Base-by-base conservation (phyloP, 2,113 vertebrate genomes). In the Tetrax tetrax region DNA sequence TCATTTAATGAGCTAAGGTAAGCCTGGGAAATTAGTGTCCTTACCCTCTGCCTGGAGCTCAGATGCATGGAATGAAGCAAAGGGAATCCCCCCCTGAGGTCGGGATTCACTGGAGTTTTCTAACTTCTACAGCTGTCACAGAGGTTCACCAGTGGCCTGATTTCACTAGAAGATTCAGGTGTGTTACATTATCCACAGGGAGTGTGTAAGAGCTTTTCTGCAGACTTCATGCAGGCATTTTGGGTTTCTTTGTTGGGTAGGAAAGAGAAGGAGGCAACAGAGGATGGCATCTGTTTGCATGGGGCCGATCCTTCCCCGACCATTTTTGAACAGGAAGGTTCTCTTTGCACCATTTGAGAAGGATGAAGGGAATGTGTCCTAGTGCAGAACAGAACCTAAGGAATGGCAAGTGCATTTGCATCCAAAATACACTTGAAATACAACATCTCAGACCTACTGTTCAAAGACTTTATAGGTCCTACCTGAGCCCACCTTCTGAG, bases 381-480 rank as follows among this genome's bases (percentile, higher is more conserved):
- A 24, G 33, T 0, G 6, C 27, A 74, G 63, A 86, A 64, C 23
- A 69, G 63, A 77, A 50, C 45, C 51, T n/a, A 57, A 77, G 37
- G 68, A 90, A 79, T 6, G 9, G n/a, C 12, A 88, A 79, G 56
- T 50, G 37, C 18, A 12, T 20, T 80, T 45, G 63, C 59, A 72
- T 69, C n/a, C 79, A 65, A 90, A 86, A 65, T 61, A 69, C 59
- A 12, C 37, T 69, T 76, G 41, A 94, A 93, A 85, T 69, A 72
- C 24, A 70, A n/a, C 35, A 69, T 57, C 45, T 41, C 43, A 83
- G 66, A 50, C 31, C 37, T 64, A 4, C 20, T 56, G 14, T 78
- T 91, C 56, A 68, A 71, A 63, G 70, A 45, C 57, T 4, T 5
- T 45, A 31, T 4, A 48, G 48, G 63, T 81, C 76, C 33, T 89